These are phyloP conservation scores for Spea hammondii DNA, from an alignment of 2,797 vertebrate species.

Conservation along the genomic window DNA sequence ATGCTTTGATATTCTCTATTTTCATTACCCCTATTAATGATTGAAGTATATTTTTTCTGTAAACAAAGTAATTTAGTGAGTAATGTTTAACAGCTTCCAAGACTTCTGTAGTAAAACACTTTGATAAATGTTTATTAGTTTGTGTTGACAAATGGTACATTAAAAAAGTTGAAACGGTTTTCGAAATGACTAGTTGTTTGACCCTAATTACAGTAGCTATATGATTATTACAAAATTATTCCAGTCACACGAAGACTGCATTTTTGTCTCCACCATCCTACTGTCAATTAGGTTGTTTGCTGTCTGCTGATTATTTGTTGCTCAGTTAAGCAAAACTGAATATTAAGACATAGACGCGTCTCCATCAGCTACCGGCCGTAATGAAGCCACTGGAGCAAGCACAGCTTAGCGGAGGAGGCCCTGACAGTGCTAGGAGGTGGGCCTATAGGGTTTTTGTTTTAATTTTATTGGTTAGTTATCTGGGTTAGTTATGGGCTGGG, in stretches of 20 bases:
- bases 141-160: constrained; percentile 22
- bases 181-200: neutral
- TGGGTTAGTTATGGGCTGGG: too few relatives aligned
- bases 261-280: neutral
- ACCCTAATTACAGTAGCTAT: constrained; percentile 26
- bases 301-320: neutral
- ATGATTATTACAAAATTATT: constrained; percentile 2
- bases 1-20: too few relatives aligned
- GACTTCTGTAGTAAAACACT: neutral
- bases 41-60: too few relatives aligned
- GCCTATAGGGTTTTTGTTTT: too few relatives aligned
- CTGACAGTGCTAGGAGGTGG: too few relatives aligned
- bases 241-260: constrained; percentile 22
- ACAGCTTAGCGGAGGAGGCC: too few relatives aligned
- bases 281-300: neutral
- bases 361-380: constrained; percentile 34
- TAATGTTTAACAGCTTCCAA: neutral
- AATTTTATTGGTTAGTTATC: too few relatives aligned
- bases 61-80: neutral
- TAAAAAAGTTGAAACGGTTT: constrained; percentile 1
- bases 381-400: too few relatives aligned
- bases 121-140: constrained; percentile 30
- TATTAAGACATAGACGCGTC: constrained; percentile 39
- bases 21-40: too few relatives aligned
- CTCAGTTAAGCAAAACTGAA: neutral